phyloP scores from a whole-genome alignment of 2,888 invertebrate species.

The Dicyrtomina minuta region DNA sequence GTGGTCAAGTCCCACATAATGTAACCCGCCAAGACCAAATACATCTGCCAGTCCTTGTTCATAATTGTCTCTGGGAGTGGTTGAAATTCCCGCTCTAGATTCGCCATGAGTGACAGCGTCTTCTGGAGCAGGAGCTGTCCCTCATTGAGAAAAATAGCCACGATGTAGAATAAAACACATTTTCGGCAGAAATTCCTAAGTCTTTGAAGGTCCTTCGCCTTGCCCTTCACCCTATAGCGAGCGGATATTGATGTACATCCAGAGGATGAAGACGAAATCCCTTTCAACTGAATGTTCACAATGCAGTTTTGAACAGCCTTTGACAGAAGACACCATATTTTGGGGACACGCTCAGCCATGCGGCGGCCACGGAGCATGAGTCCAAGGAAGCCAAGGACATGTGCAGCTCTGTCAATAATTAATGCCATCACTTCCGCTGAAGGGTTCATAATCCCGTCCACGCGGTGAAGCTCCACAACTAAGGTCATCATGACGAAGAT shows the following conservation, averaged over 20 bases:
- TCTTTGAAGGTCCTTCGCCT: too few species aligned
- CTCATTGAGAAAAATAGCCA: background rate
- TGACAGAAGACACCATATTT: slow-evolving; percentile 38
- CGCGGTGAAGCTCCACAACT: slow-evolving; percentile 6
- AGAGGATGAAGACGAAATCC: too few species aligned
- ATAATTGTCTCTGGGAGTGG: too few species aligned
- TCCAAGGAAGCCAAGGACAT: slow-evolving; percentile 41
- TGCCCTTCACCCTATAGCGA: too few species aligned
- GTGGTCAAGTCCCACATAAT: slow-evolving; percentile 38
- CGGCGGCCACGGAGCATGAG: slow-evolving; percentile 40
- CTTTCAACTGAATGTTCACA: slow-evolving; percentile 40
- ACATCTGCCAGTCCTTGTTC: background rate
- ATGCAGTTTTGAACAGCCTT: slow-evolving; percentile 43
- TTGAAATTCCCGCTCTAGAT: background rate
- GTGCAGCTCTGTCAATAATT: slow-evolving; percentile 29
- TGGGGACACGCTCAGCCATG: slow-evolving; percentile 39
- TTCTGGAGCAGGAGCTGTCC: background rate
- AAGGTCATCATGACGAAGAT: slow-evolving; percentile 33
- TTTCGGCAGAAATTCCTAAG: background rate
- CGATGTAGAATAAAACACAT: background rate
- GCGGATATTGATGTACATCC: too few species aligned
- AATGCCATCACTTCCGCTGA: slow-evolving; percentile 34
- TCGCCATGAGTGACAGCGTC: background rate
- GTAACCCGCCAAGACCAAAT: background rate
- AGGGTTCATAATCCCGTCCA: background rate